Evolutionary conservation across 1,140 invertebrate genomes (phyloP).

Genomic region (Proctacanthus coquilletti): DNA sequence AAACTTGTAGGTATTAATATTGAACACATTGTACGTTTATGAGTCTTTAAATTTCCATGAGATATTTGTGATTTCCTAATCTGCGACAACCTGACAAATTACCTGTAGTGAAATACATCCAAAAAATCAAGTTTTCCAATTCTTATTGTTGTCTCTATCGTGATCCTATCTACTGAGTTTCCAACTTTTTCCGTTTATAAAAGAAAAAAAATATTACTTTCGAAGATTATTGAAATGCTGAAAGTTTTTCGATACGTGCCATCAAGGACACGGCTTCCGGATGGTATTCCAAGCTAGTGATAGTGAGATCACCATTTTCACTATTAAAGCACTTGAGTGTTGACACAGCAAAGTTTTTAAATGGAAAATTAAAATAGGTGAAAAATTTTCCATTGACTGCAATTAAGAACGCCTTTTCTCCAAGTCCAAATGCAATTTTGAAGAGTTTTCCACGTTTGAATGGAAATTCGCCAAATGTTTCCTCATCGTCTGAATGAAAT

Average conservation of each 20-base stretch:
- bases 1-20: no score
- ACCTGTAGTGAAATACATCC: no score
- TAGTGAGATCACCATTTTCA: conserved; percentile 21
- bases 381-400: conserved; percentile 28
- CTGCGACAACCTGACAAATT: no score
- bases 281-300: conserved; percentile 23
- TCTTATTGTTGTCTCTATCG: no score
- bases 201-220: no score
- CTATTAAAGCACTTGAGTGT: conserved; percentile 26
- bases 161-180: no score
- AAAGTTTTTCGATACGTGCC: conserved; percentile 23
- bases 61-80: no score
- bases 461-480: conserved; percentile 27
- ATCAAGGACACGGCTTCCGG: conserved; percentile 23
- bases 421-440: conserved; percentile 27
- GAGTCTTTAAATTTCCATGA: no score
- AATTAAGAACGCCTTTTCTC: conserved; percentile 25
- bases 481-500: conserved; percentile 21
- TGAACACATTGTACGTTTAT: no score
- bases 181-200: no score
- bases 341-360: conserved; percentile 21
- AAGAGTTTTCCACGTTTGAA: conserved; percentile 26
- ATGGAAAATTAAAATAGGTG: conserved; percentile 25
- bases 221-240: conserved; percentile 15
- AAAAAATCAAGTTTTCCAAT: no score